Evolutionary conservation across 2,113 vertebrate genomes (phyloP).

Genomic region (Mirza zaza): DNA sequence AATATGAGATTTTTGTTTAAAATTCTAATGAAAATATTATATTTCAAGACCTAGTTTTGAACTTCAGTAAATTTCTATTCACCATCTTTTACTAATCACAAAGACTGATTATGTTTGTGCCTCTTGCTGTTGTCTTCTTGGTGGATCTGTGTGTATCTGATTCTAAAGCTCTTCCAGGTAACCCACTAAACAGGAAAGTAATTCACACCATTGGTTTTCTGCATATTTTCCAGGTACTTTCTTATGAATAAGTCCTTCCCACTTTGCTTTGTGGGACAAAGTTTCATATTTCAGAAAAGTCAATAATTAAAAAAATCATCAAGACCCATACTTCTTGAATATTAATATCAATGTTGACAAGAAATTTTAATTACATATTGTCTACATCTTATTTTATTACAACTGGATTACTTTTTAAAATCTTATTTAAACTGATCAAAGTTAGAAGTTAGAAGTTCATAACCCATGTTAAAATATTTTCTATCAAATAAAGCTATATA

Average conservation of each 20-base stretch:
- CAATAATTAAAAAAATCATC: not conserved
- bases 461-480: conserved; percentile 8
- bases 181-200: not conserved
- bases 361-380: not conserved
- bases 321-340: not conserved
- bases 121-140: not conserved
- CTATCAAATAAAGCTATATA: not conserved
- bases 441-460: not conserved
- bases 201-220: not conserved
- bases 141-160: not conserved
- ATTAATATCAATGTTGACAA: not conserved
- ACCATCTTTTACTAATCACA: not conserved
- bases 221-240: not conserved
- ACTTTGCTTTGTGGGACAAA: not conserved
- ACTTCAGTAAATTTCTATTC: not conserved
- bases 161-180: not conserved
- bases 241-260: not conserved
- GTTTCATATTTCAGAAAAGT: not conserved
- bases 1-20: not conserved
- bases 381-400: not conserved
- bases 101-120: not conserved
- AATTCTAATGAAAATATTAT: not conserved
- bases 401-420: not conserved
- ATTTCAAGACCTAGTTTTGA: not conserved
- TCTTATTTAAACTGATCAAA: not conserved